Percentiles rank a stretch among this genome's conserved stretches.
phyloP scores from a whole-genome alignment of 1,140 invertebrate species.

The Mya arenaria region DNA sequence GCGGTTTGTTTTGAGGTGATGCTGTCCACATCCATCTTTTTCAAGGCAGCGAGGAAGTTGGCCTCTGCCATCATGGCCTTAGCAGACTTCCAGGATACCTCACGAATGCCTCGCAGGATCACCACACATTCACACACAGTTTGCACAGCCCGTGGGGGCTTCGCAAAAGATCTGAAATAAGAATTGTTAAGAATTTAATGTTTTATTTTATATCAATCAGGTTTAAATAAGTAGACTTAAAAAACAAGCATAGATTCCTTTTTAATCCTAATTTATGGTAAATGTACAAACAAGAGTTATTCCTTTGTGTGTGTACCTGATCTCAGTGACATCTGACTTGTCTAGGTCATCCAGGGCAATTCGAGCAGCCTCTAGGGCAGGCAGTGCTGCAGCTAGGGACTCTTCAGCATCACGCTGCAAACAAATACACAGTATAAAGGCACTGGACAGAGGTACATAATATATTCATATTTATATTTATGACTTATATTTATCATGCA shows the following conservation, averaged over 20 bases:
- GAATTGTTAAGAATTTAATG: no score
- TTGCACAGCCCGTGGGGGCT: conserved; percentile 93
- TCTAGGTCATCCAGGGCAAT: conserved; percentile 90
- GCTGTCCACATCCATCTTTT: conserved; percentile 92
- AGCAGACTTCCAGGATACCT: conserved; percentile 93
- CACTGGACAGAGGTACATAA: no score
- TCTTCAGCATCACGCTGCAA: conserved; percentile 87
- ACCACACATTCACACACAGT: conserved; percentile 93
- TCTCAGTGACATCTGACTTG: conserved; percentile 95
- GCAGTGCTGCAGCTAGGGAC: conserved; percentile 89
- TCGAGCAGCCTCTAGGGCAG: conserved; percentile 90
- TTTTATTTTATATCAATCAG: no score
- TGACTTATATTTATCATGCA: no score
- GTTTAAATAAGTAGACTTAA: no score
- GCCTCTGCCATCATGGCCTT: conserved; percentile 95
- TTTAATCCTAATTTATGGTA: no score
- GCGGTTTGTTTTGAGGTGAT: conserved; percentile 89
- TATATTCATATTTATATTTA: no score
- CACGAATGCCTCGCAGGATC: conserved; percentile 90
- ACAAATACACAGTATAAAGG: conserved; percentile 17
- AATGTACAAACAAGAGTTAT: no score
- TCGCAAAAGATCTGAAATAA: conserved; percentile 88
- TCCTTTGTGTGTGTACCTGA: no score
- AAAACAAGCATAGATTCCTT: no score
- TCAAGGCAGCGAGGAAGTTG: conserved; percentile 89